phyloP scores from a whole-genome alignment of 2,888 invertebrate genomes.

The Busseola fusca region DNA sequence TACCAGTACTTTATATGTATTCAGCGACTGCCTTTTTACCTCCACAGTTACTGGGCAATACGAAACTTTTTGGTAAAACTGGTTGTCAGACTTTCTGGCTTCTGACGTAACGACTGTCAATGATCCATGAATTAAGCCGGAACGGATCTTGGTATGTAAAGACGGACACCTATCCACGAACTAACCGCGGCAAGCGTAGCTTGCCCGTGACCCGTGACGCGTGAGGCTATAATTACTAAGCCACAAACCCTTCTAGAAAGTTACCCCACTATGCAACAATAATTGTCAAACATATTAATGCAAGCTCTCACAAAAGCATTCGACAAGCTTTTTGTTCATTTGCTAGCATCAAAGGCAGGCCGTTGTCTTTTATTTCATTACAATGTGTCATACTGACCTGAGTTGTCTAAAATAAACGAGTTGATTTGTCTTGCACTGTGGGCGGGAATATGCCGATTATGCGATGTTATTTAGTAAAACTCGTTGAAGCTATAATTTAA shows the following conservation, averaged over 20 bases:
- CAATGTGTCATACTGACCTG: slow-evolving; percentile 62
- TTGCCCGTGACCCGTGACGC: too few relatives aligned
- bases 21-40: too few relatives aligned
- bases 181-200: too few relatives aligned
- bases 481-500: slow-evolving; percentile 28
- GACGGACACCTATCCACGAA: too few relatives aligned
- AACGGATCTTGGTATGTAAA: too few relatives aligned
- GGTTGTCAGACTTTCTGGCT: too few relatives aligned
- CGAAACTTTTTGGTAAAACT: too few relatives aligned
- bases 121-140: too few relatives aligned
- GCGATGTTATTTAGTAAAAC: slow-evolving; percentile 50
- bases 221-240: neutral
- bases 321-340: slow-evolving; percentile 68
- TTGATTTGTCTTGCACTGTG: slow-evolving; percentile 63
- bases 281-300: slow-evolving; percentile 54
- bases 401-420: slow-evolving; percentile 58
- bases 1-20: too few relatives aligned
- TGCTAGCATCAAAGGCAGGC: slow-evolving; percentile 68
- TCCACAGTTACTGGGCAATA: too few relatives aligned
- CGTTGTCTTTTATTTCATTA: slow-evolving; percentile 68
- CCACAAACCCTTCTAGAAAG: slow-evolving; percentile 1
- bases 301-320: slow-evolving; percentile 54
- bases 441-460: slow-evolving; percentile 54
- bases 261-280: slow-evolving; percentile 39
- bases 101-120: too few relatives aligned